A percentile compares a stretch with the other conserved stretches of the same genome.
These are phyloP conservation scores for Oreochromis aureus DNA, from an alignment of 2,113 vertebrate species.

Conservation along the genomic window DNA sequence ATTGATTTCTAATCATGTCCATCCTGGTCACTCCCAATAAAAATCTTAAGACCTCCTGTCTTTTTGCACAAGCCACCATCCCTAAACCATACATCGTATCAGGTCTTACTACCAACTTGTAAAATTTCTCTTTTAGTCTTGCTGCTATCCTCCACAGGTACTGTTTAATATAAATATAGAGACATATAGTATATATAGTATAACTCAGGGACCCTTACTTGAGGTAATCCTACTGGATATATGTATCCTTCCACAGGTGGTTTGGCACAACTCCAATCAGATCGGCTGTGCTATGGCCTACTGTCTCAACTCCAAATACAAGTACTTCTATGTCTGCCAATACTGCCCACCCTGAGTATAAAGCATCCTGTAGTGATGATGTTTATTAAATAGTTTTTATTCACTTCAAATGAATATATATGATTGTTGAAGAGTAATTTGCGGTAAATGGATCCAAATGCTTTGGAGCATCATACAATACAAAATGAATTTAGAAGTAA, in stretches of 20 bases:
- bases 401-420: not conserved
- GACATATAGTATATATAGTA: not conserved
- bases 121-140: not conserved
- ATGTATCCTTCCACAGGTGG: not conserved
- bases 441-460: not conserved
- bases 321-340: not conserved
- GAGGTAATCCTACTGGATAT: not conserved
- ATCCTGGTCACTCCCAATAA: not conserved
- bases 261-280: not conserved
- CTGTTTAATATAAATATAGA: not conserved
- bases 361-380: rapidly evolving
- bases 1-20: not conserved
- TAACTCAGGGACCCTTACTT: not conserved
- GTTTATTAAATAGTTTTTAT: not conserved
- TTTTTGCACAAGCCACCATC: not conserved
- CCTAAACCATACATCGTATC: not conserved
- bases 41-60: not conserved
- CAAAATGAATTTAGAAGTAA: not conserved
- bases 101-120: not conserved
- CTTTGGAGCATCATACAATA: not conserved
- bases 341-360: not conserved
- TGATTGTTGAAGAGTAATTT: not conserved
- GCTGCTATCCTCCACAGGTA: not conserved
- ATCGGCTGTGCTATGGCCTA: not conserved
- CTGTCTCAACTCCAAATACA: not conserved